These are phyloP conservation scores for Cercocebus atys DNA, from an alignment of 2,113 vertebrate species.

Conservation along the genomic window DNA sequence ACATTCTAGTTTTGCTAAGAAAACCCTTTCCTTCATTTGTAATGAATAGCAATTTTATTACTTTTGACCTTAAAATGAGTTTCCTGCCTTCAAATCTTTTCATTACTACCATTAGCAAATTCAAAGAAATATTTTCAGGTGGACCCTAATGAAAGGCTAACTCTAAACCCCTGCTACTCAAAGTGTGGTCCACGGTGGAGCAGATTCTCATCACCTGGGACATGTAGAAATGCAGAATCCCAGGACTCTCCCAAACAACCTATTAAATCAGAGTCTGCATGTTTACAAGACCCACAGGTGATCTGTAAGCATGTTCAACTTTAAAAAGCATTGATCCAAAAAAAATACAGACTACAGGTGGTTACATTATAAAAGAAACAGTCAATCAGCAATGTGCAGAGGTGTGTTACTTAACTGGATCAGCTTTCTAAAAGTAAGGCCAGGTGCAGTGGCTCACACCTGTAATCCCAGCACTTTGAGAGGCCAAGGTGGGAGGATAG, in stretches of 20 bases:
- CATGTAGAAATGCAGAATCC: neutral
- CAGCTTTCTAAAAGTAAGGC: neutral
- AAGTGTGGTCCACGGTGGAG: neutral
- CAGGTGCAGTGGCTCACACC: too few species aligned
- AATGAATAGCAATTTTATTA: slow-evolving; percentile 52
- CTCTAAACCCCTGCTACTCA: neutral
- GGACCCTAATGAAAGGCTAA: neutral
- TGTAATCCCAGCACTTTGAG: too few species aligned
- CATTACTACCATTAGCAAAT: neutral
- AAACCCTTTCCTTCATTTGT: slow-evolving; percentile 44
- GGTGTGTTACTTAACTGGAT: neutral
- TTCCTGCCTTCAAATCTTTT: slow-evolving; percentile 40
- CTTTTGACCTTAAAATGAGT: slow-evolving; percentile 46
- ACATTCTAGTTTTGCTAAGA: neutral
- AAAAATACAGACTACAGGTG: neutral
- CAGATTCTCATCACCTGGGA: neutral
- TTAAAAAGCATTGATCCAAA: neutral
- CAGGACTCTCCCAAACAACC: neutral
- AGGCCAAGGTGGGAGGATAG: too few species aligned
- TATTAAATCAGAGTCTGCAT: neutral
- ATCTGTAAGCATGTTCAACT: neutral
- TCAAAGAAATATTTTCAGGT: neutral
- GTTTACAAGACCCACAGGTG: neutral
- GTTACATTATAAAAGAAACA: neutral
- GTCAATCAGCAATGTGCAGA: neutral